Conservation (phyloP, 2,797 vertebrate species). For the Cercopithecus petaurista region DNA sequence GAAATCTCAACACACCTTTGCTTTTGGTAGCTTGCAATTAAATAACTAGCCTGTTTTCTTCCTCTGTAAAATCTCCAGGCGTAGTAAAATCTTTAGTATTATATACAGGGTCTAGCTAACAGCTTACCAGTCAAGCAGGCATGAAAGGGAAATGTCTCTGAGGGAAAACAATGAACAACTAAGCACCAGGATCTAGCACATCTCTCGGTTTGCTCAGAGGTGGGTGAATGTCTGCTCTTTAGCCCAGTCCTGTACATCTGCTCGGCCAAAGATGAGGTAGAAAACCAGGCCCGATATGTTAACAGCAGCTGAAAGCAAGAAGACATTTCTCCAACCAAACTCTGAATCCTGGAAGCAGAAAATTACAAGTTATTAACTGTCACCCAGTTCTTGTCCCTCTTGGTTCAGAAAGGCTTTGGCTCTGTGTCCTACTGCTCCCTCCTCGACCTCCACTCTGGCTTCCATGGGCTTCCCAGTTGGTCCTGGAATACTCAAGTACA, state of each 20-base stretch:
- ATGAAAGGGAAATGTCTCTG: neutral
- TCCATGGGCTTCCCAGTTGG: neutral
- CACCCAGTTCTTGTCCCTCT: neutral
- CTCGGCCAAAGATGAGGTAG: constrained; percentile 84
- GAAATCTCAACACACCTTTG: neutral
- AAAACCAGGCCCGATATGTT: constrained; percentile 83
- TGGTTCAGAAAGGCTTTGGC: neutral
- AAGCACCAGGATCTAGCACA: fast-evolving
- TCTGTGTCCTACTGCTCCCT: fast-evolving
- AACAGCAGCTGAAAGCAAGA: constrained; percentile 87
- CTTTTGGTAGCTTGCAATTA: neutral
- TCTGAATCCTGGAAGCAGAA: constrained; percentile 83
- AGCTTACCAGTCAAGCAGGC: neutral
- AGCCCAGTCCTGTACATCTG: constrained; percentile 88
- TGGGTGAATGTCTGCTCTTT: neutral
- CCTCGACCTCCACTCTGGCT: neutral
- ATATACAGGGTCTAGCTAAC: neutral
- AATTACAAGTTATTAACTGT: neutral
- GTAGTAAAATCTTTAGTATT: neutral
- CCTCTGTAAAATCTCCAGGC: neutral
- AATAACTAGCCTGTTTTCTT: neutral
- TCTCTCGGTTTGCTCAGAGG: neutral
- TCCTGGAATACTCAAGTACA: neutral
- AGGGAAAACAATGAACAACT: neutral
- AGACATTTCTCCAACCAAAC: constrained; percentile 88